phyloP scores from a whole-genome alignment of 2,113 vertebrate genomes.

The Ammodytes marinus region DNA sequence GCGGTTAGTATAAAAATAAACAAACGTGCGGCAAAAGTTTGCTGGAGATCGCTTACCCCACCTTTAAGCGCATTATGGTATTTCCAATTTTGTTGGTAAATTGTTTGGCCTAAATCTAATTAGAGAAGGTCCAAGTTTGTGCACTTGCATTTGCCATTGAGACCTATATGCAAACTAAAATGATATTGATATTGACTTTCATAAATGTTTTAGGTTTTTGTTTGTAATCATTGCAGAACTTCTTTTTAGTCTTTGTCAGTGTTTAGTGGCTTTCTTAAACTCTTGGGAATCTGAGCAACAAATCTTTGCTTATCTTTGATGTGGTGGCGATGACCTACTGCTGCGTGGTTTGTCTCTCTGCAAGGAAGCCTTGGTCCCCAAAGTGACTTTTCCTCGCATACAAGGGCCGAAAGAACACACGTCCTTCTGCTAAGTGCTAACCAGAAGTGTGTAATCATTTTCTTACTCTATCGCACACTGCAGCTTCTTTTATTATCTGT shows the following conservation, averaged over 20 bases:
- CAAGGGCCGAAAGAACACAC: neutral
- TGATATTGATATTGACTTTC: neutral
- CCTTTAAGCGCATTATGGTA: conserved; percentile 6
- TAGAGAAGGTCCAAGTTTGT: conserved; percentile 8
- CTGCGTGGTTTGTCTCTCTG: neutral
- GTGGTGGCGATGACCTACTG: neutral
- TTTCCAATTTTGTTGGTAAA: neutral
- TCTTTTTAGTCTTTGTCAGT: neutral
- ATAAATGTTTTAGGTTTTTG: neutral
- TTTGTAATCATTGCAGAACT: neutral
- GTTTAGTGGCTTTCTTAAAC: neutral
- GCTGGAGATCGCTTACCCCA: too few relatives aligned
- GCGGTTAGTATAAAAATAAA: too few relatives aligned
- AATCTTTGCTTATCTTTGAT: conserved; percentile 11
- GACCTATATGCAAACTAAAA: neutral
- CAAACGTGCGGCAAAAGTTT: too few relatives aligned
- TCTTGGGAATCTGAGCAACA: neutral
- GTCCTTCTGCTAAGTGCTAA: neutral
- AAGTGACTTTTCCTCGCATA: neutral
- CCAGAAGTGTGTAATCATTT: conserved; percentile 46
- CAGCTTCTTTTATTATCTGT: conserved; percentile 63
- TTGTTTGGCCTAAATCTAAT: conserved; percentile 16
- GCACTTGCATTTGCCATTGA: neutral
- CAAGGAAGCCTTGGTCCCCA: neutral
- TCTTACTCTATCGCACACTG: conserved; percentile 22